phyloP scores from a whole-genome alignment of 2,113 vertebrate genomes.

The Triplophysa tibetana region DNA sequence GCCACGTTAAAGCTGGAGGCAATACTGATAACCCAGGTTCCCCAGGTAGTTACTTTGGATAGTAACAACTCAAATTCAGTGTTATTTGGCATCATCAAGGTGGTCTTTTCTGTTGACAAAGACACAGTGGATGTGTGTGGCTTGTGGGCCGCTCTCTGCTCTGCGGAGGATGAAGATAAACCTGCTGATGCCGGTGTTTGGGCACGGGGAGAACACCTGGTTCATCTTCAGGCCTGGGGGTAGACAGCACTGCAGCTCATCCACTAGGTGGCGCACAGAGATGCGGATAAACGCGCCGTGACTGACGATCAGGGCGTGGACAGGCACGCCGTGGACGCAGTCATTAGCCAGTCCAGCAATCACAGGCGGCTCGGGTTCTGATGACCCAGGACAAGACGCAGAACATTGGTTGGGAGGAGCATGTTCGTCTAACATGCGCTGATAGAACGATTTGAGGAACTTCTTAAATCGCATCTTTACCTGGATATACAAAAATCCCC shows the following conservation, averaged over 20 bases:
- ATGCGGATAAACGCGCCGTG: slow-evolving; percentile 91
- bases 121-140: slow-evolving; percentile 72
- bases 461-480: slow-evolving; percentile 83
- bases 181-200: slow-evolving; percentile 89
- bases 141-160: slow-evolving; percentile 60
- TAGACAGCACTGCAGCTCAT: slow-evolving; percentile 79
- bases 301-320: slow-evolving; percentile 85
- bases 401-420: slow-evolving; percentile 40
- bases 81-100: slow-evolving; percentile 65
- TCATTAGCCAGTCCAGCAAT: slow-evolving; percentile 52
- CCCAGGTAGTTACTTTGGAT: neutral
- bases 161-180: slow-evolving; percentile 79
- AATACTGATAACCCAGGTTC: neutral
- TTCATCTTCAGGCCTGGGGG: slow-evolving; percentile 74
- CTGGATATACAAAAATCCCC: slow-evolving; percentile 61
- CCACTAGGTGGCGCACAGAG: slow-evolving; percentile 83
- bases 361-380: slow-evolving; percentile 3
- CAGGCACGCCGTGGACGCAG: slow-evolving; percentile 51
- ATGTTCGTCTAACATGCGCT: slow-evolving; percentile 69
- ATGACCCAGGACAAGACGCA: neutral
- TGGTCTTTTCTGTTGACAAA: slow-evolving; percentile 88
- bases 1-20: neutral
- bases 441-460: slow-evolving; percentile 86
- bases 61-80: slow-evolving; percentile 36
- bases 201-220: slow-evolving; percentile 81